Conservation (phyloP, 92 coral and sea anemone genomes). For the Palythoa grandis region DNA sequence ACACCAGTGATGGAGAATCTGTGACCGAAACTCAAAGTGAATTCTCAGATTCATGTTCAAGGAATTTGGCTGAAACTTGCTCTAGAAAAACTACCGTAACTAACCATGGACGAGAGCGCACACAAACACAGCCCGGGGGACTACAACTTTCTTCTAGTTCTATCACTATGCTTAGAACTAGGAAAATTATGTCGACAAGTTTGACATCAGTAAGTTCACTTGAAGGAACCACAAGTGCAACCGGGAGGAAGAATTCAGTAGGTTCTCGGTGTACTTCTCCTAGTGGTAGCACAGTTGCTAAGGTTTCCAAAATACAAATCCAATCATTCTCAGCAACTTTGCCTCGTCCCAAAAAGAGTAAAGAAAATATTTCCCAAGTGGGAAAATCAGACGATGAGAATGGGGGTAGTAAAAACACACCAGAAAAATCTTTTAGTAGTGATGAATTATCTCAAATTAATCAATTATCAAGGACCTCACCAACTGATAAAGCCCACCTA, state of each 20-base stretch:
- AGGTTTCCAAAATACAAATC: slow-evolving; percentile 88
- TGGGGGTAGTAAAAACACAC: slow-evolving; percentile 46
- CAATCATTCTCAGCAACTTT: slow-evolving; percentile 88
- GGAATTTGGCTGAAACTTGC: slow-evolving; percentile 21
- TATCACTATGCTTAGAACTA: slow-evolving; percentile 60
- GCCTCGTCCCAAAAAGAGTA: slow-evolving; percentile 61
- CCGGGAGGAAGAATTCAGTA: slow-evolving; percentile 47
- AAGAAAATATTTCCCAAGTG: slow-evolving; percentile 66
- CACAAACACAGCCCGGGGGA: slow-evolving; percentile 22
- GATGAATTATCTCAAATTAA: slow-evolving; percentile 54
- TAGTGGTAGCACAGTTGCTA: slow-evolving; percentile 80
- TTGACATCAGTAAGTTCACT: slow-evolving; percentile 97
- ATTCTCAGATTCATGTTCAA: slow-evolving; percentile 40
- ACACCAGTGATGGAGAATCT: slow-evolving; percentile 82
- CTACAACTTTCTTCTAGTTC: slow-evolving; percentile 35
- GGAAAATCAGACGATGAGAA: slow-evolving; percentile 74
- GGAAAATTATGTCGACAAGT: slow-evolving; percentile 92
- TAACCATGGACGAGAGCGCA: slow-evolving; percentile 1
- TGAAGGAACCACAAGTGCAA: slow-evolving; percentile 69
- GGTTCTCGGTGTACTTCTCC: slow-evolving; percentile 83
- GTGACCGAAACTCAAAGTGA: slow-evolving; percentile 59
- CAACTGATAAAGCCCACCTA: slow-evolving; percentile 52
- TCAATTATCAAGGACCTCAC: slow-evolving; percentile 12
- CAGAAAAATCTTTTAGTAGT: slow-evolving; percentile 52
- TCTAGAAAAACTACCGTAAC: slow-evolving; percentile 19